Conservation (phyloP, 2,113 vertebrate species). For the Nicator chloris region DNA sequence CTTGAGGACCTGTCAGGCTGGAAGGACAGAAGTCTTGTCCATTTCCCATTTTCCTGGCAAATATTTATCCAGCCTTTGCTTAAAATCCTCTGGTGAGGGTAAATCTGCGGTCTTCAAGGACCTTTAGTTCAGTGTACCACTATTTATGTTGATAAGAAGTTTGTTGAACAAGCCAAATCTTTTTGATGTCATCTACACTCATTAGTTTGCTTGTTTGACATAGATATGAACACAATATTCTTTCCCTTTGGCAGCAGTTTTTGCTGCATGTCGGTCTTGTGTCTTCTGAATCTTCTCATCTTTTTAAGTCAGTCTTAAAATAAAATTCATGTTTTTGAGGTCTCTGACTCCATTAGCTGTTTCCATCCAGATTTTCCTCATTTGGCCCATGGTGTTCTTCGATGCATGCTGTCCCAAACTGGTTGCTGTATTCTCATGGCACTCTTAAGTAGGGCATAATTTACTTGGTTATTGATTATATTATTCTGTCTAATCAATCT, state of each 20-base stretch:
- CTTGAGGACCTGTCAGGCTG: background rate
- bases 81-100: background rate
- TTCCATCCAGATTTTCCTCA: background rate
- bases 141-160: background rate
- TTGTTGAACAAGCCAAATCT: background rate
- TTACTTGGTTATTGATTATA: background rate
- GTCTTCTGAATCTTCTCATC: background rate
- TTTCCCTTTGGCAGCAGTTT: background rate
- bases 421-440: fast-evolving
- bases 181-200: background rate
- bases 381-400: background rate
- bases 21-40: background rate
- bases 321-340: background rate
- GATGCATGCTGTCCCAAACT: background rate
- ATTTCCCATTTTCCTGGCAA: background rate
- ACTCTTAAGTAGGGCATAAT: background rate
- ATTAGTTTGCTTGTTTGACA: background rate
- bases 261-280: background rate
- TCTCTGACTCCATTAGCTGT: background rate
- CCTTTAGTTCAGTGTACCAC: background rate
- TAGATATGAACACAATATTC: background rate
- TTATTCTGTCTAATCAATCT: background rate
- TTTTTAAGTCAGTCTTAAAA: background rate
- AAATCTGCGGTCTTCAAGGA: background rate
- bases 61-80: background rate